Conservation (phyloP, 2,113 vertebrate species). For the Archilochus colubris region DNA sequence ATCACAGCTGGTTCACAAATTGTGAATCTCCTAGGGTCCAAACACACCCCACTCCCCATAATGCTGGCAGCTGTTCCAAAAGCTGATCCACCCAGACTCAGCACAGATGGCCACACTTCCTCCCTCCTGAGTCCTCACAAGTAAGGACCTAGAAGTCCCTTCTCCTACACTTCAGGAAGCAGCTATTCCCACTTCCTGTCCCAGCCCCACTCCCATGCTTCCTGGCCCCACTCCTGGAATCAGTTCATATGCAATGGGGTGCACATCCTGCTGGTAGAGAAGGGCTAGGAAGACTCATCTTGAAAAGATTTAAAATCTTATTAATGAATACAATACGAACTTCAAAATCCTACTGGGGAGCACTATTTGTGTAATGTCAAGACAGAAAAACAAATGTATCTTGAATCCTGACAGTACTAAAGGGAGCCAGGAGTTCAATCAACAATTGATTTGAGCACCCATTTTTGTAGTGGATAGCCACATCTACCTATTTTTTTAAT, state of each 20-base stretch:
- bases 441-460: slow-evolving; percentile 35
- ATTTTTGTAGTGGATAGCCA: slow-evolving; percentile 25
- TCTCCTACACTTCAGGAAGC: not conserved
- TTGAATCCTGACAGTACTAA: slow-evolving; percentile 35
- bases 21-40: not conserved
- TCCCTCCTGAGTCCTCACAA: not conserved
- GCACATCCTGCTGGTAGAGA: slow-evolving; percentile 32
- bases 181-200: not conserved
- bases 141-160: not conserved
- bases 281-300: slow-evolving; percentile 25
- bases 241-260: slow-evolving; percentile 35
- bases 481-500: no score
- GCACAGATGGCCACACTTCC: not conserved
- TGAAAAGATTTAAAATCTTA: slow-evolving; percentile 52
- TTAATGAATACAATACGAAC: slow-evolving; percentile 60
- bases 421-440: slow-evolving; percentile 43
- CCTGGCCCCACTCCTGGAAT: slow-evolving; percentile 26
- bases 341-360: slow-evolving; percentile 61
- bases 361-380: slow-evolving; percentile 50
- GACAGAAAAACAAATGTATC: slow-evolving; percentile 63
- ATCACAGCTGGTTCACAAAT: slow-evolving; percentile 9
- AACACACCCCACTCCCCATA: not conserved
- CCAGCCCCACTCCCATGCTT: not conserved
- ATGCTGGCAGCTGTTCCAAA: not conserved
- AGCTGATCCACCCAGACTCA: not conserved